phyloP scores from a whole-genome alignment of 2,888 invertebrate genomes.

The Blastobasis adustella region DNA sequence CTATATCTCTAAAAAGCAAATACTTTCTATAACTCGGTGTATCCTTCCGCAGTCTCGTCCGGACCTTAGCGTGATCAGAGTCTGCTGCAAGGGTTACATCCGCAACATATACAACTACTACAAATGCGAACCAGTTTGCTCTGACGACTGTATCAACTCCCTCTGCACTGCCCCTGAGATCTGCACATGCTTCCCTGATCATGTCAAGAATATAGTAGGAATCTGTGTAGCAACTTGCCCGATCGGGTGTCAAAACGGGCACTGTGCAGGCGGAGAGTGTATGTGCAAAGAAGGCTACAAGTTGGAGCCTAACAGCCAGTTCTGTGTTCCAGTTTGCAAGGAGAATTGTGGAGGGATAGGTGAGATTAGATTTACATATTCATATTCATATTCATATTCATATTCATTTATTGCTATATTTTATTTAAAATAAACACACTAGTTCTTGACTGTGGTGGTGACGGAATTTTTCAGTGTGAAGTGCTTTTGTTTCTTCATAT shows the following conservation, averaged over 20 bases:
- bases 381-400: too few relatives aligned
- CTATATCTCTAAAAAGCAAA: too few relatives aligned
- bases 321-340: slow-evolving; percentile 76
- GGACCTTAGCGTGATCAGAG: slow-evolving; percentile 77
- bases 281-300: slow-evolving; percentile 76
- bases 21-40: too few relatives aligned
- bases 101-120: slow-evolving; percentile 72
- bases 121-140: slow-evolving; percentile 77
- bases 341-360: slow-evolving; percentile 68
- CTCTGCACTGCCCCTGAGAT: slow-evolving; percentile 78
- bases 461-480: too few relatives aligned
- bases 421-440: too few relatives aligned
- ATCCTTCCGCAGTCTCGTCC: slow-evolving; percentile 65
- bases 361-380: slow-evolving; percentile 18
- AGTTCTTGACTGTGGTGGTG: too few relatives aligned
- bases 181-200: slow-evolving; percentile 78
- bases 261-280: slow-evolving; percentile 77
- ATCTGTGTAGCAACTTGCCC: slow-evolving; percentile 80
- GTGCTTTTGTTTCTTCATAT: too few relatives aligned
- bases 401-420: too few relatives aligned
- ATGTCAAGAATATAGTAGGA: slow-evolving; percentile 67
- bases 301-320: slow-evolving; percentile 71
- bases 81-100: slow-evolving; percentile 83
- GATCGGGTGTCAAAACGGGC: slow-evolving; percentile 79
- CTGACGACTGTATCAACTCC: slow-evolving; percentile 76